Evolutionary conservation across 2,888 invertebrate genomes (phyloP).

Genomic region (Ditylenchus weischeri): DNA sequence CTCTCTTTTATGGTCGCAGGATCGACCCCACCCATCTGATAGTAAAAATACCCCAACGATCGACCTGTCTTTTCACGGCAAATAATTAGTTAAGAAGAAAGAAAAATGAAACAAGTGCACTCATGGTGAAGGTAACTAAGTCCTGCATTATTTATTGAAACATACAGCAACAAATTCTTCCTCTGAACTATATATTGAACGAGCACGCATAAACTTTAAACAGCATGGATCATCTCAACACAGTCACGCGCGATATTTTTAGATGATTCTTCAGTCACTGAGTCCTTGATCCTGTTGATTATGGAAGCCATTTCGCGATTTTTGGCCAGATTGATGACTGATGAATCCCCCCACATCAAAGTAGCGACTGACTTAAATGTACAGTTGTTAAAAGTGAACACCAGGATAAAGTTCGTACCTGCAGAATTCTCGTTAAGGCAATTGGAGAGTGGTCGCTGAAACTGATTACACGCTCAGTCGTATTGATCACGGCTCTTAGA

Average conservation of each 20-base stretch:
- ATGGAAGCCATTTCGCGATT: conserved; percentile 39
- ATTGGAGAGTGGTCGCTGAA: conserved; percentile 30
- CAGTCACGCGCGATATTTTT: conserved; percentile 49
- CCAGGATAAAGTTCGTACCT: conserved; percentile 55
- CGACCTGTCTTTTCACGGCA: no score
- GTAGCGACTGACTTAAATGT: conserved; percentile 69
- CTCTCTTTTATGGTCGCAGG: no score
- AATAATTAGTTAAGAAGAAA: no score
- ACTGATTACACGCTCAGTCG: conserved; percentile 9
- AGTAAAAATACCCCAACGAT: no score
- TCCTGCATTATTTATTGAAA: not conserved
- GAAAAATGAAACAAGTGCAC: no score
- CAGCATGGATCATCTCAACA: conserved; percentile 48
- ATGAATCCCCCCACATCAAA: conserved; percentile 60
- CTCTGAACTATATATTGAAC: no score
- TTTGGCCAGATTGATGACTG: conserved; percentile 38
- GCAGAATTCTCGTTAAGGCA: conserved; percentile 74
- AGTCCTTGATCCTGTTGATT: conserved; percentile 48
- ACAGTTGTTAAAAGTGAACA: no score
- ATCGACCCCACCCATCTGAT: no score
- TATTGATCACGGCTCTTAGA: conserved; percentile 42
- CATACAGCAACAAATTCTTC: not conserved
- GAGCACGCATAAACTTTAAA: conserved; percentile 11
- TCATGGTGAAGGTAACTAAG: no score
- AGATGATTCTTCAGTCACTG: conserved; percentile 41